Conservation (phyloP, 2,113 vertebrate species). For the Psettodes erumei region DNA sequence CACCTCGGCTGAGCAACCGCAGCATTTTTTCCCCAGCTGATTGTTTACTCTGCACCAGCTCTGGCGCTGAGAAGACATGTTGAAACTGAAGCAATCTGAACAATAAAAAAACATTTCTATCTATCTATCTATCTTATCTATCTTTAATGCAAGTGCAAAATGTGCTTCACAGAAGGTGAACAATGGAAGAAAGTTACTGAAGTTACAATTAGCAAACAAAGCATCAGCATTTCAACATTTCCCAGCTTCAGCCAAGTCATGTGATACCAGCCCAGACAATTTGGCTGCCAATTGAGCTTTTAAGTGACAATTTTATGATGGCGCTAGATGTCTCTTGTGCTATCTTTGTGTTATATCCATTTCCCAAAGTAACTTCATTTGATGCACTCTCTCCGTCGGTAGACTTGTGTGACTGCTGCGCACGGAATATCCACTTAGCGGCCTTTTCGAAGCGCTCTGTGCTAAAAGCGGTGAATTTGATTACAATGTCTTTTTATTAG, state of each 20-base stretch:
- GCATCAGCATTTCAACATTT: neutral
- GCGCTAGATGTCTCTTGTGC: conserved; percentile 40
- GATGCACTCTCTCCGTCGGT: conserved; percentile 68
- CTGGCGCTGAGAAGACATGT: conserved; percentile 11
- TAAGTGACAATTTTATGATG: conserved; percentile 66
- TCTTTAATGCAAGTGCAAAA: neutral
- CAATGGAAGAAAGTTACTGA: neutral
- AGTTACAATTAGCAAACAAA: conserved; percentile 1
- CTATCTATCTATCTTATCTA: conserved; percentile 23
- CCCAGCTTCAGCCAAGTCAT: conserved; percentile 20
- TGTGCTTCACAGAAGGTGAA: neutral
- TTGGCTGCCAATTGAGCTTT: conserved; percentile 37
- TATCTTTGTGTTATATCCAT: conserved; percentile 70
- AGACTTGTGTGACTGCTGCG: conserved; percentile 52
- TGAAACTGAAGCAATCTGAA: neutral
- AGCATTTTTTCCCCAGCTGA: conserved; percentile 23
- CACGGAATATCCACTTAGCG: conserved; percentile 73
- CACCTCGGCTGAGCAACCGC: conserved; percentile 54
- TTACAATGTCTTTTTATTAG: conserved; percentile 80
- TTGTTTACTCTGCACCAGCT: conserved; percentile 31
- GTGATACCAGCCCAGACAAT: conserved; percentile 46
- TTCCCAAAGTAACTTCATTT: conserved; percentile 79
- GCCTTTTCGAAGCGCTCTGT: conserved; percentile 62
- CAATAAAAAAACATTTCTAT: neutral
- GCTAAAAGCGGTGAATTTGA: conserved; percentile 82